Evolutionary conservation across 2,113 vertebrate species (phyloP).

Genomic region (Phalacrocorax pelagicus): DNA sequence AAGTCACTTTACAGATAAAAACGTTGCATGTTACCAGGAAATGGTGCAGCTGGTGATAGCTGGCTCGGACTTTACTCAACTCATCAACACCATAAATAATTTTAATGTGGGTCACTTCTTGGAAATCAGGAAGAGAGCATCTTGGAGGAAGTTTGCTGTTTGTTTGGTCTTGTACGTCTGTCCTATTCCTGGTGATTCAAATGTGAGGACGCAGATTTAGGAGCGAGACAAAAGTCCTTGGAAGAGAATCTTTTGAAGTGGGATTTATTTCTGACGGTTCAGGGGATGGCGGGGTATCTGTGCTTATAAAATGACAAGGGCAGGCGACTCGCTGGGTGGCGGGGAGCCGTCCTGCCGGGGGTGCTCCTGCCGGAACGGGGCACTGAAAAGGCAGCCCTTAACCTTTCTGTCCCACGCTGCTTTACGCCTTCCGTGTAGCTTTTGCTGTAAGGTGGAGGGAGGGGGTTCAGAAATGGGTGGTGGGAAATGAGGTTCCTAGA

Average conservation of each 20-base stretch:
- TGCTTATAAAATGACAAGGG: rapidly evolving
- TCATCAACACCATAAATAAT: not conserved
- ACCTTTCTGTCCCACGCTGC: not conserved
- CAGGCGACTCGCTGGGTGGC: not conserved
- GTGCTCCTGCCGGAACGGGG: too few relatives aligned
- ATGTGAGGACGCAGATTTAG: not conserved
- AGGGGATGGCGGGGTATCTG: not conserved
- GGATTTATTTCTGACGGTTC: not conserved
- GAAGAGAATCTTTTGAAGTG: not conserved
- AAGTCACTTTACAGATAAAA: not conserved
- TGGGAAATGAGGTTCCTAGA: not conserved
- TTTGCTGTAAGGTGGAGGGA: not conserved
- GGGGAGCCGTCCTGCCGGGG: not conserved
- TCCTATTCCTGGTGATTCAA: not conserved
- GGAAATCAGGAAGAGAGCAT: not conserved
- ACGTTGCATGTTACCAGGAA: not conserved
- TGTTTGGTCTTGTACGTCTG: not conserved
- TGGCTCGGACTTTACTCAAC: not conserved
- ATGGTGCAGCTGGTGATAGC: not conserved
- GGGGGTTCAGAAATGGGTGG: not conserved
- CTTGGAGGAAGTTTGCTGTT: not conserved
- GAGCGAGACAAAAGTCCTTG: not conserved
- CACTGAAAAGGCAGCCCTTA: not conserved
- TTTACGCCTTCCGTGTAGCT: not conserved
- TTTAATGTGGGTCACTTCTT: too few relatives aligned